A percentile compares a stretch with the other conserved stretches of the same genome.
Evolutionary conservation across 2,113 vertebrate genomes (phyloP).

Genomic region (Mandrillus leucophaeus): DNA sequence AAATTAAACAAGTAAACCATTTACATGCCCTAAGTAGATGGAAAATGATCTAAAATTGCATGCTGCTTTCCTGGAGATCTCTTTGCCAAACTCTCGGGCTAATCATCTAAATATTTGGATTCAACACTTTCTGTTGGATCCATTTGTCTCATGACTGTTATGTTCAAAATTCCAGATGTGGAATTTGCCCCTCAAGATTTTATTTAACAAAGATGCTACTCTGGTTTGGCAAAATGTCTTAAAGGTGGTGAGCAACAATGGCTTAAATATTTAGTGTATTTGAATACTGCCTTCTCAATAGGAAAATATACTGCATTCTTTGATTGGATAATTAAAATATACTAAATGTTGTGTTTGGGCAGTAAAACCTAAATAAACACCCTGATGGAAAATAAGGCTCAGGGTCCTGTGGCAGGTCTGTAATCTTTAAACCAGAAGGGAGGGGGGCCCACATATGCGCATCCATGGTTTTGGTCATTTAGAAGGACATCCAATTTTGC

Average conservation of each 20-base stretch:
- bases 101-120: slow-evolving; percentile 63
- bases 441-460: not conserved
- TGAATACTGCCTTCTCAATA: slow-evolving; percentile 13
- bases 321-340: slow-evolving; percentile 17
- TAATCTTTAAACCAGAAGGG: not conserved
- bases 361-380: slow-evolving; percentile 20
- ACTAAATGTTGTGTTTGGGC: not conserved
- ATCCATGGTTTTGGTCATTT: not conserved
- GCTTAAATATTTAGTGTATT: slow-evolving; percentile 20
- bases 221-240: slow-evolving; percentile 43
- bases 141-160: slow-evolving; percentile 1
- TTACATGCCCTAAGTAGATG: slow-evolving; percentile 7
- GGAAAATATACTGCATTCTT: slow-evolving; percentile 12
- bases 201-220: slow-evolving; percentile 53
- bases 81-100: slow-evolving; percentile 34
- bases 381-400: not conserved
- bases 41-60: slow-evolving; percentile 46
- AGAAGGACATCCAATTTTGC: not conserved
- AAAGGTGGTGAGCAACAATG: not conserved
- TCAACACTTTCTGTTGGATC: not conserved
- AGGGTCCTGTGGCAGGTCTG: not conserved
- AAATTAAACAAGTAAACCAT: slow-evolving; percentile 54
- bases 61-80: slow-evolving; percentile 21
- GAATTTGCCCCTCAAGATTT: slow-evolving; percentile 41
- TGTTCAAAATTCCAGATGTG: slow-evolving; percentile 54